Evolutionary conservation across 2,113 vertebrate species (phyloP).

Genomic region (Pontoporia blainvillei): DNA sequence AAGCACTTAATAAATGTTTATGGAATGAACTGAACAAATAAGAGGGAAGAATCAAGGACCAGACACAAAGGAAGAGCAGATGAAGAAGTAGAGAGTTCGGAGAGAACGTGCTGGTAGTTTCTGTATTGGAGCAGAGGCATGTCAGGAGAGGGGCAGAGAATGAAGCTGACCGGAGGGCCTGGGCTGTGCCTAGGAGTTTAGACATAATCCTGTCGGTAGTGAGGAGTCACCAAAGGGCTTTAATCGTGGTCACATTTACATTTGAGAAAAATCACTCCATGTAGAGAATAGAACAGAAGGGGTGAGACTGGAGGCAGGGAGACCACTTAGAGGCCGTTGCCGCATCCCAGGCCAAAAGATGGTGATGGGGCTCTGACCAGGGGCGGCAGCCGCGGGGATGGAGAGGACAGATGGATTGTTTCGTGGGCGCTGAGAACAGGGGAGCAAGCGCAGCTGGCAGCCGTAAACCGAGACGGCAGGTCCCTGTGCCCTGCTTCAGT

Average conservation of each 20-base stretch:
- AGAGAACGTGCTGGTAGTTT: neutral
- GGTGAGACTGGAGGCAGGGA: neutral
- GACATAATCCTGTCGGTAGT: rapidly evolving
- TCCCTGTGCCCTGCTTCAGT: too few species aligned
- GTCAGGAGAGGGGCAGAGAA: neutral
- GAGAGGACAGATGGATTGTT: neutral
- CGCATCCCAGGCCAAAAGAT: neutral
- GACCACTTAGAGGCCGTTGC: rapidly evolving
- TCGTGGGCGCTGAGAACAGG: neutral
- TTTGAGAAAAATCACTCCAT: neutral
- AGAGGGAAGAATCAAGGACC: neutral
- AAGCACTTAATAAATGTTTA: neutral
- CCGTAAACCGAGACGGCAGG: neutral
- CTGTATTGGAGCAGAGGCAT: rapidly evolving
- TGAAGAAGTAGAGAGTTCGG: rapidly evolving
- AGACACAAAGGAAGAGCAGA: neutral
- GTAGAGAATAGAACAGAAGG: neutral
- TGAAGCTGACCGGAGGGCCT: neutral
- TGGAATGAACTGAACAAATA: neutral
- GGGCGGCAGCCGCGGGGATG: rapidly evolving
- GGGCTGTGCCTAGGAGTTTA: neutral
- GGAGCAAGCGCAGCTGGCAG: too few species aligned
- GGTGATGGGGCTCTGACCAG: rapidly evolving
- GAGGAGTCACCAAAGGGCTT: neutral
- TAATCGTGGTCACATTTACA: neutral